Evolutionary conservation across 2,888 invertebrate genomes (phyloP).

Genomic region (Trachelus iudaicus): DNA sequence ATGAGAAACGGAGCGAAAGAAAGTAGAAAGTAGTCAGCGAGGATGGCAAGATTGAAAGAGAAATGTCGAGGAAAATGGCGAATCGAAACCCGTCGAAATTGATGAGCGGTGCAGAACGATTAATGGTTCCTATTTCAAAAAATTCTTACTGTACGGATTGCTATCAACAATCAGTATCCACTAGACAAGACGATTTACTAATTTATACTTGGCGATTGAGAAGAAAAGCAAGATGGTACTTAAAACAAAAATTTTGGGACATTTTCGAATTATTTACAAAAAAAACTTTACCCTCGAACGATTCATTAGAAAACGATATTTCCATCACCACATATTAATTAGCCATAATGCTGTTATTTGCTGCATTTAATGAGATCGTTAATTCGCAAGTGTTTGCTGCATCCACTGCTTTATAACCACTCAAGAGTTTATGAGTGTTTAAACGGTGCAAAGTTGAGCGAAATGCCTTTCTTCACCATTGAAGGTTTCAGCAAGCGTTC

Average conservation of each 20-base stretch:
- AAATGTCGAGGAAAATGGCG: constrained; percentile 20
- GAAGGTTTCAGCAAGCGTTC: not conserved
- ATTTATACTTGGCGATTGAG: not conserved
- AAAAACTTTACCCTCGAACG: not conserved
- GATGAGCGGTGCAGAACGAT: constrained; percentile 28
- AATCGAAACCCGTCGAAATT: constrained; percentile 26
- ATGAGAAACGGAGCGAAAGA: constrained; percentile 42
- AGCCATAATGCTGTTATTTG: constrained; percentile 37
- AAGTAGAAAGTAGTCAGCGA: constrained; percentile 41
- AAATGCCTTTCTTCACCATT: not conserved
- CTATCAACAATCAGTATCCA: not conserved
- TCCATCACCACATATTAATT: constrained; percentile 31
- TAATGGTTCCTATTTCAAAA: constrained; percentile 18
- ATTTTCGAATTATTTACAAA: constrained; percentile 26
- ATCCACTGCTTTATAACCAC: constrained; percentile 27
- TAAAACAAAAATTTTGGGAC: not conserved
- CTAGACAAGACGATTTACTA: not conserved
- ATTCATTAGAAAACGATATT: not conserved
- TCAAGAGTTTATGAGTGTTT: constrained; percentile 37
- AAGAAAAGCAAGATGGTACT: not conserved
- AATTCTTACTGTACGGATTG: not conserved
- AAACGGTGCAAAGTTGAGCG: constrained; percentile 2
- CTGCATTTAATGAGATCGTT: constrained; percentile 43
- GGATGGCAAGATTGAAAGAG: constrained; percentile 1
- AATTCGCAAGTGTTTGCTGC: constrained; percentile 33